These are phyloP conservation scores for Mobula hypostoma DNA, from an alignment of 2,113 vertebrate species.

Conservation along the genomic window DNA sequence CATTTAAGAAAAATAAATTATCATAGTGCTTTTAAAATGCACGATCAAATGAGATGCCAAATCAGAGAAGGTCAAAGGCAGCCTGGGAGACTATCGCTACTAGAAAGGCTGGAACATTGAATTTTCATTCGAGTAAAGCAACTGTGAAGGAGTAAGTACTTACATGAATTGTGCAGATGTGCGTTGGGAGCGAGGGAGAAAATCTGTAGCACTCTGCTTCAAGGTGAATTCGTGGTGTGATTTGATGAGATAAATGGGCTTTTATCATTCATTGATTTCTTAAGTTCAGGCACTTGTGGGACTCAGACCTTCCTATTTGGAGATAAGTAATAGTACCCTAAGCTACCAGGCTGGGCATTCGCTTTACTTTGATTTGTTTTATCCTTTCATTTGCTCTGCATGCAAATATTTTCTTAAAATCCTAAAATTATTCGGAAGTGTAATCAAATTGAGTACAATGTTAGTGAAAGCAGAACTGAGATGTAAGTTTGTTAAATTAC, in stretches of 20 bases:
- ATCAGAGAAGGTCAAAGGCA: not conserved
- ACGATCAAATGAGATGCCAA: not conserved
- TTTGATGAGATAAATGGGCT: constrained; percentile 32
- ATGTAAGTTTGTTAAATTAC: constrained; percentile 11
- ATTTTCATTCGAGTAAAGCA: not conserved
- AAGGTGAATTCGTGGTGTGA: constrained; percentile 14
- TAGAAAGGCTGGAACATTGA: not conserved
- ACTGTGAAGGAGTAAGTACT: not conserved
- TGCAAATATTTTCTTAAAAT: not conserved
- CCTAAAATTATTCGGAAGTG: not conserved
- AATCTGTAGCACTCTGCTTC: not conserved
- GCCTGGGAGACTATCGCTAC: not conserved
- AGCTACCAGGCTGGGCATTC: not conserved
- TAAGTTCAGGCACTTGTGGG: not conserved
- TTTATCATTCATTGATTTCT: constrained; percentile 13
- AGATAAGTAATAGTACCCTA: not conserved
- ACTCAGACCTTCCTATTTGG: not conserved
- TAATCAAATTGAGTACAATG: not conserved
- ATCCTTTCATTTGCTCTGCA: not conserved
- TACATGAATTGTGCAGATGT: constrained; percentile 13
- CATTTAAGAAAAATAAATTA: not conserved
- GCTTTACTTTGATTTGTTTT: not conserved
- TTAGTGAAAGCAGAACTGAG: not conserved
- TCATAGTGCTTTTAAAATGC: not conserved
- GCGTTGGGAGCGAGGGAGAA: not conserved